These are phyloP conservation scores for Gallinago paraguaiae DNA, from an alignment of 2,113 vertebrate species.

Conservation along the genomic window DNA sequence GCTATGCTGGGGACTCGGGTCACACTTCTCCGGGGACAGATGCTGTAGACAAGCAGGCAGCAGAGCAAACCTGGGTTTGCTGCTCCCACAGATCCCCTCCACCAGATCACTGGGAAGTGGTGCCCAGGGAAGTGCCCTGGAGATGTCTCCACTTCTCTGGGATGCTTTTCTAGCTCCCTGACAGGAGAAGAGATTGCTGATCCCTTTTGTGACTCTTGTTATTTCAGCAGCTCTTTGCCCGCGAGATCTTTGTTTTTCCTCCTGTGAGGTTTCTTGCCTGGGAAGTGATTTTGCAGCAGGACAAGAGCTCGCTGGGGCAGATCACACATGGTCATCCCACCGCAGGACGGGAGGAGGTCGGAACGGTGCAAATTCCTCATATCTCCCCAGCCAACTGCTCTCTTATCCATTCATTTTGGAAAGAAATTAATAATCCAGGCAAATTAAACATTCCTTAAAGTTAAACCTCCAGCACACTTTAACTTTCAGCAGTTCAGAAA, in stretches of 20 bases:
- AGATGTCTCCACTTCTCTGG: neutral
- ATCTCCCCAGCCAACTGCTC: neutral
- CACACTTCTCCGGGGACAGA: fast-evolving
- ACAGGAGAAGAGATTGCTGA: neutral
- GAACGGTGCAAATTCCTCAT: fast-evolving
- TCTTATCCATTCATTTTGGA: neutral
- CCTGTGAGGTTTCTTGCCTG: neutral
- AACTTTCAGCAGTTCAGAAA: neutral
- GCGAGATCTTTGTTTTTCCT: fast-evolving
- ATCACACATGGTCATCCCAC: fast-evolving
- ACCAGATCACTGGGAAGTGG: too few species aligned
- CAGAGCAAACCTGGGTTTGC: neutral
- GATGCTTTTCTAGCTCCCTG: neutral
- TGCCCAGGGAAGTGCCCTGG: neutral
- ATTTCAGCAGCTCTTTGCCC: neutral
- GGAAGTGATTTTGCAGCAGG: neutral
- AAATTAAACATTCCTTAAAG: neutral
- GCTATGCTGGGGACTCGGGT: fast-evolving
- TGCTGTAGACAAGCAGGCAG: neutral
- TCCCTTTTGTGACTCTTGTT: neutral
- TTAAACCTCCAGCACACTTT: neutral
- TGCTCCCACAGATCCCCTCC: neutral
- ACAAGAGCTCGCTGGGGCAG: neutral
- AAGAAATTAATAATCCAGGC: neutral
- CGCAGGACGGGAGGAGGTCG: too few species aligned